Base-by-base conservation (phyloP, 1,140 invertebrate species). In the Amphibalanus amphitrite region DNA sequence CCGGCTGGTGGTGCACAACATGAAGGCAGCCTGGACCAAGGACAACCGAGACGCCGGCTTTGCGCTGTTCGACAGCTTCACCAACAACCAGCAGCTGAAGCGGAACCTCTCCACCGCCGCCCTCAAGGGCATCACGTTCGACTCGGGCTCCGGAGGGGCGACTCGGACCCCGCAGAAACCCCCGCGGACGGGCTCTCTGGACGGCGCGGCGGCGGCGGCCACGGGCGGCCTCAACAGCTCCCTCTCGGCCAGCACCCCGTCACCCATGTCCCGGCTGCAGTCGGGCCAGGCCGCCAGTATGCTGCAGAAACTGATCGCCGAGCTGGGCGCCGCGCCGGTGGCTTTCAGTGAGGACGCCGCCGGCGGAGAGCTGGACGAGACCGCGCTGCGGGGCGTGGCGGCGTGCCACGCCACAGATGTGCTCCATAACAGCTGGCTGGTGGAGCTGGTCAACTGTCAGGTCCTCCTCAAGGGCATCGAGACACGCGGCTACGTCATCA, bases 11-110 rank as follows among this genome's bases (percentile, higher is more conserved):
- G 91, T 96, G 0, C 89, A 95, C 79, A 90, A 92, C 78, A 81
- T 98, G 69, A 91, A 93, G 78, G 95, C 93, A 10, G 93, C 93
- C 0, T 98, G 95, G 96, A 98, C 94, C 0, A 93, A 93, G 76
- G 92, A 90, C 72, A 98, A 98, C 81, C 82, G 95, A 26, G 77
- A 78, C 40, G 77, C 78, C 69, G 75, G 74, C 15, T 75, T 78
- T 67, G 75, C 76, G 17, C 73, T 78, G 3, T 78, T 77, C 71
- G 77, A 78, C 64, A 76, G 74, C 4, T 77, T 75, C 74, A 74
- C 71, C 68, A 76, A 77, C 69, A 74, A 74, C 3, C 85, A 97
- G 83, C 90, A 95, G 82, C 80, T 98, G 69, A 94, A 96, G 78
- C 92, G 95, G 78, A 98, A 98, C 82, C 79, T 99, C 3, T 96